Evolutionary conservation across 1,140 invertebrate genomes (phyloP).

Genomic region (Drosophila paulistorum): DNA sequence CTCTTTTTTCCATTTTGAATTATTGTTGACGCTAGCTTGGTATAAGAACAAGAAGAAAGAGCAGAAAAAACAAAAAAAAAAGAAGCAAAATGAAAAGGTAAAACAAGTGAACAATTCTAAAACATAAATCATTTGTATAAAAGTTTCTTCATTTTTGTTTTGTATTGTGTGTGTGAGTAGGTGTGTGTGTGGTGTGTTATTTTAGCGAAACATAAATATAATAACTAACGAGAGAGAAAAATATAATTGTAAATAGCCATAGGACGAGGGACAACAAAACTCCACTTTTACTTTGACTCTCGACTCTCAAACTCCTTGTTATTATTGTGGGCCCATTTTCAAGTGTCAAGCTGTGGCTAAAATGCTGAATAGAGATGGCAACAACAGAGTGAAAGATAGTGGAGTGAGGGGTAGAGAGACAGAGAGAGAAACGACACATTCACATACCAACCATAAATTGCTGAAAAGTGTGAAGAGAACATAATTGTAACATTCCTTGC

Average conservation of each 20-base stretch:
- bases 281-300: conserved; percentile 36
- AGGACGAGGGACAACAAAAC: conserved; percentile 46
- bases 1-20: conserved; percentile 57
- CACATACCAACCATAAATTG: conserved; percentile 81
- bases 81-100: conserved; percentile 14
- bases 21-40: conserved; percentile 67
- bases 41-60: conserved; percentile 20
- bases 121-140: conserved; percentile 74
- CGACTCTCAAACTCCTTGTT: conserved; percentile 37
- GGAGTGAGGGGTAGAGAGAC: background rate
- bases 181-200: background rate
- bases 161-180: background rate
- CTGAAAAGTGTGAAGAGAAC: conserved; percentile 81
- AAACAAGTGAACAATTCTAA: conserved; percentile 73
- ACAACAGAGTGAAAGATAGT: background rate
- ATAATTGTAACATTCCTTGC: conserved; percentile 82
- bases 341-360: conserved; percentile 71
- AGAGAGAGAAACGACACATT: conserved; percentile 52
- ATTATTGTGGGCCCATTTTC: conserved; percentile 58
- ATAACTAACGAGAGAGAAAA: conserved; percentile 79
- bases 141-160: conserved; percentile 63
- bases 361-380: conserved; percentile 24
- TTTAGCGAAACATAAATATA: conserved; percentile 79
- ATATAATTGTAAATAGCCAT: conserved; percentile 77
- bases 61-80: conserved; percentile 2